Evolutionary conservation across 2,888 invertebrate genomes (phyloP).

Genomic region (Blomia tropicalis): DNA sequence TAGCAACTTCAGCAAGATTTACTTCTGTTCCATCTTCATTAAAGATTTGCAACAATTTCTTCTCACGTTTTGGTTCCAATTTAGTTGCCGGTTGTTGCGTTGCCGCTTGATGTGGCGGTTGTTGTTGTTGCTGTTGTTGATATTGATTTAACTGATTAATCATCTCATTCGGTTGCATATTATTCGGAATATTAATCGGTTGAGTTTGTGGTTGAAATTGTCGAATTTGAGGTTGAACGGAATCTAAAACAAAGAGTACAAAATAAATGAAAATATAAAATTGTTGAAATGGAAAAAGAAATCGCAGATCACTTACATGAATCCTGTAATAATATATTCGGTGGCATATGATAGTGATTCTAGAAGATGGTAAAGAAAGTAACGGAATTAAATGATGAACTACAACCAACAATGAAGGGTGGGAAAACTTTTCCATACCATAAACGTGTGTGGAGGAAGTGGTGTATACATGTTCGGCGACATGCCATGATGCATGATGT

Average conservation of each 20-base stretch:
- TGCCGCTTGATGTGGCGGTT: neutral
- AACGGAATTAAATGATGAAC: too few relatives aligned
- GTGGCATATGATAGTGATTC: too few relatives aligned
- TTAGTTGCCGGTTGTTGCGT: neutral
- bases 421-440: too few relatives aligned
- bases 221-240: neutral
- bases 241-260: neutral
- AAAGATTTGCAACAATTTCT: neutral
- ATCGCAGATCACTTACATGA: neutral
- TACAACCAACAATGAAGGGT: too few relatives aligned
- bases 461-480: too few relatives aligned
- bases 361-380: too few relatives aligned
- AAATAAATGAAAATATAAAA: neutral
- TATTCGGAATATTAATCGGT: neutral
- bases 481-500: too few relatives aligned
- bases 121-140: slow-evolving; percentile 5
- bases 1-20: neutral
- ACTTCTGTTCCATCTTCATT: neutral
- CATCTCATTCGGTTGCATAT: slow-evolving; percentile 2
- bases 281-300: too few relatives aligned
- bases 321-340: neutral
- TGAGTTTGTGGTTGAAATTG: neutral
- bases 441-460: too few relatives aligned
- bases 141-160: slow-evolving; percentile 35
- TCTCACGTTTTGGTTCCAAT: neutral